These are phyloP conservation scores for Hyppa rectilinea DNA, from an alignment of 2,888 invertebrate genomes.

Conservation along the genomic window DNA sequence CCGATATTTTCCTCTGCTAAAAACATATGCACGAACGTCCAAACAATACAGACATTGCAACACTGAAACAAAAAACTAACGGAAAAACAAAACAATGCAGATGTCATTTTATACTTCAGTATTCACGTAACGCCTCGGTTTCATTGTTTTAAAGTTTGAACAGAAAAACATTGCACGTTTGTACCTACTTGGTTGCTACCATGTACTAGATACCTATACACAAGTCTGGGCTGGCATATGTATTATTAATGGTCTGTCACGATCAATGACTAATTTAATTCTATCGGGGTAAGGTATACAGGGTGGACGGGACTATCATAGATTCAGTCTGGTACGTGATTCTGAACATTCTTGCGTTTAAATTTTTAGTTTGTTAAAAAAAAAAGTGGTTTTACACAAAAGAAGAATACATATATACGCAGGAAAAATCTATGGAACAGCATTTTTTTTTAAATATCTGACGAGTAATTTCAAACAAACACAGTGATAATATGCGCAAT, in stretches of 20 bases:
- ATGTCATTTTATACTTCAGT: constrained; percentile 48
- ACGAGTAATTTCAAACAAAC: no score
- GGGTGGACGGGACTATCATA: no score
- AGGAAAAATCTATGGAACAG: no score
- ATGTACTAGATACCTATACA: background rate
- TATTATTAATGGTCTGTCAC: background rate
- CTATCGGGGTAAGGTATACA: background rate
- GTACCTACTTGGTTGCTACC: constrained; percentile 9
- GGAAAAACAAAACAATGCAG: constrained; percentile 52
- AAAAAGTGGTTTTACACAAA: no score
- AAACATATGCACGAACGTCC: constrained; percentile 26
- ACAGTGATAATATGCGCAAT: no score
- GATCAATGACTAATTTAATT: background rate
- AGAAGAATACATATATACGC: no score
- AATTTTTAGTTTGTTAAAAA: no score
- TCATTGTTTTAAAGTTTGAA: constrained; percentile 43
- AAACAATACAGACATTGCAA: constrained; percentile 31
- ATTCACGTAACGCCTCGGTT: constrained; percentile 37
- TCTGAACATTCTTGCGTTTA: no score
- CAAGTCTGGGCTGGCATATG: background rate
- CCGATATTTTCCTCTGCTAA: constrained; percentile 7
- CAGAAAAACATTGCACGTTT: constrained; percentile 17
- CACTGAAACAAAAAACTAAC: constrained; percentile 51
- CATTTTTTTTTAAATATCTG: no score
- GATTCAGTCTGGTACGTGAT: no score